Evolutionary conservation across 1,140 invertebrate species (phyloP).

Genomic region (Aphaenogaster rudis): DNA sequence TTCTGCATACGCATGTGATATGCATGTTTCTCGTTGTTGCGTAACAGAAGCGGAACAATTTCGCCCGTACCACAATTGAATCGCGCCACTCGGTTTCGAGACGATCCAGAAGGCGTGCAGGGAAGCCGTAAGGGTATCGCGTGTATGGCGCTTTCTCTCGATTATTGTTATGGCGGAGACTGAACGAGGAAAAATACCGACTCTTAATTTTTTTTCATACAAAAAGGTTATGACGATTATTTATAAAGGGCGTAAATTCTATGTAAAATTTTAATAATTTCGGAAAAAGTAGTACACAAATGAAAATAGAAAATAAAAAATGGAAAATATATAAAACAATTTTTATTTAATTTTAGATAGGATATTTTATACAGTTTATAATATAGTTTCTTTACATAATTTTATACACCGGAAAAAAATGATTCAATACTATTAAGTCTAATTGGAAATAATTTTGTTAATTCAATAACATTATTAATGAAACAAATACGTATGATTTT

Average conservation of each 20-base stretch:
- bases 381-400: background rate
- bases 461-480: too few species aligned
- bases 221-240: background rate
- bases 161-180: slow-evolving; percentile 1
- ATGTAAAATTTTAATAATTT: slow-evolving; percentile 7
- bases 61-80: slow-evolving; percentile 70
- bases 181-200: background rate
- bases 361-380: background rate
- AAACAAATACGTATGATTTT: too few species aligned
- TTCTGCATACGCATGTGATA: slow-evolving; percentile 78
- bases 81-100: slow-evolving; percentile 52
- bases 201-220: background rate
- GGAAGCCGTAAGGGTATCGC: background rate
- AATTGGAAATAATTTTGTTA: too few species aligned
- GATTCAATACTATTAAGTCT: too few species aligned
- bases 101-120: slow-evolving; percentile 36
- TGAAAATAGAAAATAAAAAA: background rate
- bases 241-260: background rate
- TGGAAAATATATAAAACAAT: background rate
- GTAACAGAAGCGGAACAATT: slow-evolving; percentile 67
- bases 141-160: background rate
- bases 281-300: background rate
- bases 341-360: background rate
- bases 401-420: background rate
- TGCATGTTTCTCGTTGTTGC: slow-evolving; percentile 69